Percentiles rank a stretch among this genome's conserved stretches.
phyloP scores from a whole-genome alignment of 1,140 invertebrate species.

The Penaeus japonicus region DNA sequence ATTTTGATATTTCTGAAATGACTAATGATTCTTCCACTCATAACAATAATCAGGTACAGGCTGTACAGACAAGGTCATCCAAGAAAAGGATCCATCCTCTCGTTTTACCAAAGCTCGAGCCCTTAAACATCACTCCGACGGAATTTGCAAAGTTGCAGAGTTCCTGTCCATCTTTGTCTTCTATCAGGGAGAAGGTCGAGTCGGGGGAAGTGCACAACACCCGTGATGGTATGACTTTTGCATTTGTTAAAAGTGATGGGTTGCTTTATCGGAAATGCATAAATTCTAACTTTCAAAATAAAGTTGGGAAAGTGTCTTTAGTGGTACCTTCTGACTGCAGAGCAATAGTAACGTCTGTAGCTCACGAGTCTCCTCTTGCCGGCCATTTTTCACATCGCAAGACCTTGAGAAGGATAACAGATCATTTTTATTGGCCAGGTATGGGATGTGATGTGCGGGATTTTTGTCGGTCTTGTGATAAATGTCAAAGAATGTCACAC shows the following conservation, averaged over 20 bases:
- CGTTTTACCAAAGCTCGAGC: no score
- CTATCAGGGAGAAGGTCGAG: no score
- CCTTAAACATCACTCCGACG: no score
- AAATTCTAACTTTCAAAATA: not conserved
- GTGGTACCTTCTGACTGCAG: not conserved
- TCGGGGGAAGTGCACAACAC: no score
- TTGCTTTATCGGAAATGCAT: not conserved
- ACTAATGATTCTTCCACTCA: no score
- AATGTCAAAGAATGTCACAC: not conserved
- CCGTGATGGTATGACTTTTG: not conserved
- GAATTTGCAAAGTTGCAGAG: no score
- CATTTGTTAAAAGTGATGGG: not conserved
- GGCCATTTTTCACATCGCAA: not conserved
- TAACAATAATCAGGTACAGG: not conserved
- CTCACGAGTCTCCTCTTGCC: not conserved
- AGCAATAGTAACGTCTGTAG: not conserved
- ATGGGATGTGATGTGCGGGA: not conserved
- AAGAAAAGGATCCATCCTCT: no score
- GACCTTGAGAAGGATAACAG: not conserved
- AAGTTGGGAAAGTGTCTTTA: not conserved
- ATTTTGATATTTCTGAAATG: no score
- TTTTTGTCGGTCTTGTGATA: not conserved
- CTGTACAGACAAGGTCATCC: no score
- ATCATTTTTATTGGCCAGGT: not conserved
- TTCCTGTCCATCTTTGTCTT: no score